Conservation (phyloP, 2,113 vertebrate species). For the Oryzias curvinotus region DNA sequence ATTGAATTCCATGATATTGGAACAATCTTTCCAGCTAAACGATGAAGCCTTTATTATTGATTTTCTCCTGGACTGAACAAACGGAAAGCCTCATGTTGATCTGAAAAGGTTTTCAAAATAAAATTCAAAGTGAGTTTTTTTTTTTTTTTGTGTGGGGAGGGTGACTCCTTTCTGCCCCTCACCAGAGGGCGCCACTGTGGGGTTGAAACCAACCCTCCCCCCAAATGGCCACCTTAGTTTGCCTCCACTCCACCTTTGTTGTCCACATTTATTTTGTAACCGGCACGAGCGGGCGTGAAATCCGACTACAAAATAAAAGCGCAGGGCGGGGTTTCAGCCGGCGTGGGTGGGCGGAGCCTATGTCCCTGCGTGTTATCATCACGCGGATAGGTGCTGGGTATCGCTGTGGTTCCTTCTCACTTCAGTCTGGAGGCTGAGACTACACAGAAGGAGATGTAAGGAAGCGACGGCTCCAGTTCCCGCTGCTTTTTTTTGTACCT, state of each 20-base stretch:
- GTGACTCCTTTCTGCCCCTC: conserved; percentile 32
- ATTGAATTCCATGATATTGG: no score
- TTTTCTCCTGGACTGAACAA: no score
- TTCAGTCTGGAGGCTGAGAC: conserved; percentile 64
- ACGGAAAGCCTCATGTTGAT: no score
- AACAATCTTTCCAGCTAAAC: no score
- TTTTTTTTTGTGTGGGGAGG: neutral
- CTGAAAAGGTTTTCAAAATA: no score
- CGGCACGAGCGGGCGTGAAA: neutral
- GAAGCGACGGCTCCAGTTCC: conserved; percentile 1
- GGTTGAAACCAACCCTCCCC: conserved; percentile 14
- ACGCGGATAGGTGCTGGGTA: conserved; percentile 50
- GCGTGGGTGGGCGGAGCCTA: conserved; percentile 58
- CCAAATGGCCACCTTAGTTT: neutral
- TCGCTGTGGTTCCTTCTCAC: conserved; percentile 31
- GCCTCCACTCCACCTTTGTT: conserved; percentile 4
- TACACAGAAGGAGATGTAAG: conserved; percentile 43
- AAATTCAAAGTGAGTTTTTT: neutral
- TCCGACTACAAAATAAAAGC: neutral
- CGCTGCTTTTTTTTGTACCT: conserved; percentile 22
- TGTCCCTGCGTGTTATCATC: conserved; percentile 55
- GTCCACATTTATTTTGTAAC: neutral
- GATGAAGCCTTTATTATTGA: no score
- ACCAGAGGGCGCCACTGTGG: conserved; percentile 63
- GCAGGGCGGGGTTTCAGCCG: neutral